phyloP scores from a whole-genome alignment of 2,888 invertebrate species.

The Leucozona laternaria region DNA sequence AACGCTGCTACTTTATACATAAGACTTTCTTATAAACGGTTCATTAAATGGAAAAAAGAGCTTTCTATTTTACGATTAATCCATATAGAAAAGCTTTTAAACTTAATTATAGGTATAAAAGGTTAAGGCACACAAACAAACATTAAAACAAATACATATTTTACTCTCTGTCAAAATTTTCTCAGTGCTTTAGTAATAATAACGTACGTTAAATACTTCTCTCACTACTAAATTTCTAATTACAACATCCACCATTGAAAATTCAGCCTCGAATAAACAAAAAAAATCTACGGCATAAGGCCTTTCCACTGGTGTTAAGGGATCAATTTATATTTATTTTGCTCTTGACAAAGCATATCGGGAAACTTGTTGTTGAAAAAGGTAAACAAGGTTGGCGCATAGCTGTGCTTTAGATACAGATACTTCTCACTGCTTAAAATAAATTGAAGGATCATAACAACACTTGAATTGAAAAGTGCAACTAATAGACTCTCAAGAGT shows the following conservation, averaged over 20 bases:
- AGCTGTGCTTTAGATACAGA: neutral
- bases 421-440: neutral
- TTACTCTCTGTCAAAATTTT: no score
- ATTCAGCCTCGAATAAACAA: neutral
- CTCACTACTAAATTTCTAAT: neutral
- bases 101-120: no score
- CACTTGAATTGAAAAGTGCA: neutral
- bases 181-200: no score
- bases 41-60: no score
- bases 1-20: no score
- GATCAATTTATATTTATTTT: conserved; percentile 37
- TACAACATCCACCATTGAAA: neutral
- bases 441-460: conserved; percentile 26
- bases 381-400: conserved; percentile 24
- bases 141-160: no score
- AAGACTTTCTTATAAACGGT: no score
- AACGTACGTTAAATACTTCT: no score
- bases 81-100: no score
- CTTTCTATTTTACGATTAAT: no score
- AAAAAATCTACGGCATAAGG: neutral
- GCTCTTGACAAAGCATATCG: conserved; percentile 56
- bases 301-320: neutral
- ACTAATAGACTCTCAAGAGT: neutral
- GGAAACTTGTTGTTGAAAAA: conserved; percentile 17
- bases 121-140: no score